phyloP scores from a whole-genome alignment of 1,140 invertebrate species.

The Monochamus saltuarius region DNA sequence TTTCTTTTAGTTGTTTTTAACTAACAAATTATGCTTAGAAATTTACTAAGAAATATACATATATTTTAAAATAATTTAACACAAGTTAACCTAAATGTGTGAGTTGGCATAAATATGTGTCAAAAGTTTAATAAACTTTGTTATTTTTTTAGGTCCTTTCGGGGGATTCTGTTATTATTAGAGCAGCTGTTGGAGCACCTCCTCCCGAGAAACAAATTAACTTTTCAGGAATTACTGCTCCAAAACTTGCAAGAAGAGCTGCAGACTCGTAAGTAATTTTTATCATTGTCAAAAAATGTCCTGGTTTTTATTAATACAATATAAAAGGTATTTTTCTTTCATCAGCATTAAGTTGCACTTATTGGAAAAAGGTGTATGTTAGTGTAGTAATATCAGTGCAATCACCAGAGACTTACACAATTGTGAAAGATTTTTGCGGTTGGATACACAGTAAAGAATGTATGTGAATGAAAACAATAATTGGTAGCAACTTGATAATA shows the following conservation, averaged over 20 bases:
- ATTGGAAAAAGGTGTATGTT: too few relatives aligned
- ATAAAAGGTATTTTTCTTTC: too few relatives aligned
- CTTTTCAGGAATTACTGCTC: constrained; percentile 88
- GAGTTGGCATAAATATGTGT: constrained; percentile 27
- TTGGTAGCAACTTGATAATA: too few relatives aligned
- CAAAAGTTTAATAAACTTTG: constrained; percentile 30
- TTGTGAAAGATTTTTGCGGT: too few relatives aligned
- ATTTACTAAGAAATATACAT: constrained; percentile 21
- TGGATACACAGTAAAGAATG: too few relatives aligned
- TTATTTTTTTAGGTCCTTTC: constrained; percentile 72
- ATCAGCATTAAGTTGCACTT: too few relatives aligned
- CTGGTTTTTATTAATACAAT: too few relatives aligned
- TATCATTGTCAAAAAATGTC: too few relatives aligned
- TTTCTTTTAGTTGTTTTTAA: constrained; percentile 5
- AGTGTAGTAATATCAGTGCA: too few relatives aligned
- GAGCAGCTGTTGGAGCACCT: constrained; percentile 77
- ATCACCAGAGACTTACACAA: too few relatives aligned
- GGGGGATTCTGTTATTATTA: constrained; percentile 86
- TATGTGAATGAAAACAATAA: too few relatives aligned
- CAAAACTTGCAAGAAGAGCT: constrained; percentile 81
- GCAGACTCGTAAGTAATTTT: constrained; percentile 56
- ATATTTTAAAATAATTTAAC: constrained; percentile 7
- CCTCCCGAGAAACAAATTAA: constrained; percentile 89
- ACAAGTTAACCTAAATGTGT: constrained; percentile 21
- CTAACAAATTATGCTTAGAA: constrained; percentile 4